Conservation (phyloP, 2,797 vertebrate genomes). For the Australoheros facetus region DNA sequence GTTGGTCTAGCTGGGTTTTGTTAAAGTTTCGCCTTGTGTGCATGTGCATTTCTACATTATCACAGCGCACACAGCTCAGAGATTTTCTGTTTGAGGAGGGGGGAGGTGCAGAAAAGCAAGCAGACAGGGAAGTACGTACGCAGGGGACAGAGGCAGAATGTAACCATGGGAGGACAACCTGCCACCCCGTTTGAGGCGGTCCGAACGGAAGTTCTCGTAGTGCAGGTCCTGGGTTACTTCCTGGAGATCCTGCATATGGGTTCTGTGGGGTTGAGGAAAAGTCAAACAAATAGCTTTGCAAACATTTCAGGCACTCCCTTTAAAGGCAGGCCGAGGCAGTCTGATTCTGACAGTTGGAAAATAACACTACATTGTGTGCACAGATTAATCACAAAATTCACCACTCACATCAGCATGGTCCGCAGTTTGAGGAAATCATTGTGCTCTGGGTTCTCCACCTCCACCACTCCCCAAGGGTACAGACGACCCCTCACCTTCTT, state of each 20-base stretch:
- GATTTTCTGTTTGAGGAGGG: constrained; percentile 33
- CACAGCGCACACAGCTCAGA: background rate
- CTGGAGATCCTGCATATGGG: constrained; percentile 99
- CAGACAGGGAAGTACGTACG: constrained; percentile 75
- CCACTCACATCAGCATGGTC: constrained; percentile 95
- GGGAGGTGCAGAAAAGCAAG: constrained; percentile 74
- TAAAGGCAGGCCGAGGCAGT: background rate
- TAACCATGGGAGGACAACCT: constrained; percentile 87
- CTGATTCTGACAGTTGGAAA: background rate
- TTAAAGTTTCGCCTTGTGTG: background rate
- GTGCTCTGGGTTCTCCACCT: constrained; percentile 98
- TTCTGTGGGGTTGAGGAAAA: constrained; percentile 76
- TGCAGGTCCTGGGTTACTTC: constrained; percentile 99
- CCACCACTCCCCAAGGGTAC: constrained; percentile 97
- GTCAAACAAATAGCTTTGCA: background rate
- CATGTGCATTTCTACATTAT: background rate
- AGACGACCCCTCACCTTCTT: constrained; percentile 98
- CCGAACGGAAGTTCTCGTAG: constrained; percentile 99
- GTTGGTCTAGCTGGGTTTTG: background rate
- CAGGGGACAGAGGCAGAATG: constrained; percentile 80
- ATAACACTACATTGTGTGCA: fast-evolving
- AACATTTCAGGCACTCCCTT: background rate
- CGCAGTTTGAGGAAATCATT: constrained; percentile 98
- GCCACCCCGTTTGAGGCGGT: constrained; percentile 94
- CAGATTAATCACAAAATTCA: background rate